Base-by-base conservation (phyloP, 1,140 invertebrate species). In the Panagrolaimus sp. region DNA sequence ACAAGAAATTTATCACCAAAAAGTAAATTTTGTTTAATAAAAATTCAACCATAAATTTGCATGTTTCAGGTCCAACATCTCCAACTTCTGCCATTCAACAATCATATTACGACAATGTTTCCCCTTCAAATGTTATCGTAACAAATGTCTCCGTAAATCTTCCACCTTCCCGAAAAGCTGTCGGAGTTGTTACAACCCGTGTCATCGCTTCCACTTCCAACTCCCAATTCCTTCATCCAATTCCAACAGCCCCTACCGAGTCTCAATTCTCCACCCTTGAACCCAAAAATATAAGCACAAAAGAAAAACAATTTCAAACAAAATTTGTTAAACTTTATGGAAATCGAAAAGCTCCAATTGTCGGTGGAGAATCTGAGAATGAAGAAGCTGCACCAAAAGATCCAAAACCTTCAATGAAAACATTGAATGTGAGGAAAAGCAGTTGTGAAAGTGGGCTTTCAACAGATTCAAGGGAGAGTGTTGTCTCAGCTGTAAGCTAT, bases 391-490 rank as follows among this genome's bases (percentile, higher is more conserved):
- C 38, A 1, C 58, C 24, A 12, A 21, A 21, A 12, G 21, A 63
- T 68, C 67, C n/a, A 63, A 69, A 24, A n/a, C 69, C 17, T 68
- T 71, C 24, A 8, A 69, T 44, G 8, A 28, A 7, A 45, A 24
- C 52, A 15, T 67, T 66, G 5, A n/a, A 69, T 65, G 32, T 38
- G 32, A 28, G 69, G 1, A 71, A 71, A 21, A 21, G 46, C 15
- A 46, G 38, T 28, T 47, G 15, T 15, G 46, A 46, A 10, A 43
- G 28, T 4, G 44, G 9, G 45, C 14, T 48, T 5, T 47, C 44
- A 14, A 46, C 64, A 15, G 43, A 38, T 44, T 67, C 63, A 10
- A 7, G 69, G 1, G 69, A 71, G 17, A 32, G 17, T 9, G 65
- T 71, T n/a, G 32, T 71, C 38, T 52, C 44, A 24, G 47, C 65